A percentile compares a stretch with the other conserved stretches of the same genome.
Conservation (phyloP, 1,140 invertebrate genomes). For the Anastrepha obliqua region DNA sequence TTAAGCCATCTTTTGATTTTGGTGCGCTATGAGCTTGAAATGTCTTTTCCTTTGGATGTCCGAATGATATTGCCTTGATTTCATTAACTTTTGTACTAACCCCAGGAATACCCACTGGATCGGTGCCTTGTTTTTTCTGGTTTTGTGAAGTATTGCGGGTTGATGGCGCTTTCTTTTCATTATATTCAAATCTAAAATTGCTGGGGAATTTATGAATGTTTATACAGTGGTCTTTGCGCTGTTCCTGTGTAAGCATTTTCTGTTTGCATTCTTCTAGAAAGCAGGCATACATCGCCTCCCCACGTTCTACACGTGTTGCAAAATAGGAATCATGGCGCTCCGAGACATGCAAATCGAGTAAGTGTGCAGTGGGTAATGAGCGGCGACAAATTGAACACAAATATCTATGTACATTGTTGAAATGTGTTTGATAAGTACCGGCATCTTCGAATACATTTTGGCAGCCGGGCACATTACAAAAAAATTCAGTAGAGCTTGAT, state of each 20-base stretch:
- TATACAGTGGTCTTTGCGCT: constrained; percentile 79
- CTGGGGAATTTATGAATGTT: constrained; percentile 80
- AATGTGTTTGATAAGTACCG: constrained; percentile 48
- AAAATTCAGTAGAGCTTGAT: neutral
- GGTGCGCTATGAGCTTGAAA: neutral
- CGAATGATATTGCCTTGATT: constrained; percentile 45
- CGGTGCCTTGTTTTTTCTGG: constrained; percentile 62
- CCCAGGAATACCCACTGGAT: constrained; percentile 53
- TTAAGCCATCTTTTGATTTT: neutral
- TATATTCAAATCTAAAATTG: constrained; percentile 78
- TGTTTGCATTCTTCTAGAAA: constrained; percentile 79
- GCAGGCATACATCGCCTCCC: constrained; percentile 80
- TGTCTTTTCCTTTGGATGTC: constrained; percentile 35
- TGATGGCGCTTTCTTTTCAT: no score
- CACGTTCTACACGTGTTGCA: constrained; percentile 76
- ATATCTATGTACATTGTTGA: constrained; percentile 58
- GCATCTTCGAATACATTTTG: constrained; percentile 13
- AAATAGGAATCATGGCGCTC: constrained; percentile 84
- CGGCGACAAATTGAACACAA: constrained; percentile 76
- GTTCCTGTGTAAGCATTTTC: constrained; percentile 76
- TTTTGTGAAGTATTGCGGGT: neutral
- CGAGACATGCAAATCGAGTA: constrained; percentile 82
- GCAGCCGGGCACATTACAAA: constrained; percentile 55
- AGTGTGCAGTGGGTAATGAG: constrained; percentile 78
- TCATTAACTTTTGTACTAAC: neutral